A percentile compares a stretch with the other conserved stretches of the same genome.
phyloP scores from a whole-genome alignment of 2,888 invertebrate species.

The Schizotus pectinicornis region DNA sequence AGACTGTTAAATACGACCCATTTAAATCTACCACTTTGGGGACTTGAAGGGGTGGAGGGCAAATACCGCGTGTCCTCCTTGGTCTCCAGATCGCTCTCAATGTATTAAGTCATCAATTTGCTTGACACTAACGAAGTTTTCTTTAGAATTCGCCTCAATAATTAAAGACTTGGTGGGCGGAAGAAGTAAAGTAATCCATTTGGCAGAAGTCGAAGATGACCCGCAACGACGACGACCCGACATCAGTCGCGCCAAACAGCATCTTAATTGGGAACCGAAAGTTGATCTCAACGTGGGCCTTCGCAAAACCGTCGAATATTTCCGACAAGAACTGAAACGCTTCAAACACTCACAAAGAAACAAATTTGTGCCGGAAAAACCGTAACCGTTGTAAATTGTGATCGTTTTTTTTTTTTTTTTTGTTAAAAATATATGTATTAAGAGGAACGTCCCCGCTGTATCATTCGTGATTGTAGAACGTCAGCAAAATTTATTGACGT shows the following conservation, averaged over 20 bases:
- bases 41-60: no score
- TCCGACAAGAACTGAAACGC: constrained; percentile 82
- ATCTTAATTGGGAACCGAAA: constrained; percentile 92
- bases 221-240: constrained; percentile 94
- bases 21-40: no score
- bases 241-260: constrained; percentile 84
- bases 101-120: no score
- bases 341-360: constrained; percentile 65
- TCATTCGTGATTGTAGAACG: no score
- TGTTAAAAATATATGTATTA: no score
- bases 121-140: not conserved
- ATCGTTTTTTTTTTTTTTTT: constrained; percentile 1
- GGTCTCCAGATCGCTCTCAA: no score
- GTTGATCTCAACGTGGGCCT: constrained; percentile 86
- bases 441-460: no score
- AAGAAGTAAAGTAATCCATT: constrained; percentile 80
- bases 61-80: no score
- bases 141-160: constrained; percentile 83
- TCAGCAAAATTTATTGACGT: no score
- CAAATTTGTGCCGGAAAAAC: constrained; percentile 49
- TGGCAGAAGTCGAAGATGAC: constrained; percentile 93
- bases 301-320: constrained; percentile 91
- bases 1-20: no score
- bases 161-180: constrained; percentile 87
- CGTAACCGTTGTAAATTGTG: constrained; percentile 14